Percentiles rank a stretch among this genome's conserved stretches.
phyloP scores from a whole-genome alignment of 2,113 vertebrate species.

The Ardeotis arabs region DNA sequence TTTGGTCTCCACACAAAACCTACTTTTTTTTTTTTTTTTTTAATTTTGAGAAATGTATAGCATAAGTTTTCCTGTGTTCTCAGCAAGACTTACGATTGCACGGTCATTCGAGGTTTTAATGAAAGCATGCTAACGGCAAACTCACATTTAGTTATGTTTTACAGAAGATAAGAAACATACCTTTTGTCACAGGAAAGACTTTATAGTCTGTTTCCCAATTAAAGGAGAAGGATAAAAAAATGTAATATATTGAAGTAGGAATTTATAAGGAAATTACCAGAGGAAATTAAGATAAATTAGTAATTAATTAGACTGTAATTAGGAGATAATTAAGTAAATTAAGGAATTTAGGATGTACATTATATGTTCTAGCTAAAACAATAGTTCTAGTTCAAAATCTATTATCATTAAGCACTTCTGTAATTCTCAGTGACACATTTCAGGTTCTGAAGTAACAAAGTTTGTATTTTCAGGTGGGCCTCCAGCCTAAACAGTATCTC shows the following conservation, averaged over 20 bases:
- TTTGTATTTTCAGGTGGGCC: neutral
- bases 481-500: neutral
- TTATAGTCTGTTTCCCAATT: neutral
- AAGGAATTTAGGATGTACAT: conserved; percentile 4
- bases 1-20: too few relatives aligned
- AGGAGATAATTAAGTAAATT: conserved; percentile 60
- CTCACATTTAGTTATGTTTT: neutral
- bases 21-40: neutral
- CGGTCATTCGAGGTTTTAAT: neutral
- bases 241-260: neutral
- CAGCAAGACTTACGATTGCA: neutral
- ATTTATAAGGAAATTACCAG: conserved; percentile 47
- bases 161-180: neutral
- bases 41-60: rapidly evolving
- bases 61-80: neutral
- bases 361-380: conserved; percentile 20
- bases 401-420: neutral
- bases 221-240: neutral
- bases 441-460: neutral
- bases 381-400: conserved; percentile 22
- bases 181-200: neutral
- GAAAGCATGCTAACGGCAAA: neutral
- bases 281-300: conserved; percentile 63
- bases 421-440: neutral
- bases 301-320: conserved; percentile 60